These are phyloP conservation scores for Spodoptera litura DNA, from an alignment of 1,140 invertebrate species.

Conservation along the genomic window DNA sequence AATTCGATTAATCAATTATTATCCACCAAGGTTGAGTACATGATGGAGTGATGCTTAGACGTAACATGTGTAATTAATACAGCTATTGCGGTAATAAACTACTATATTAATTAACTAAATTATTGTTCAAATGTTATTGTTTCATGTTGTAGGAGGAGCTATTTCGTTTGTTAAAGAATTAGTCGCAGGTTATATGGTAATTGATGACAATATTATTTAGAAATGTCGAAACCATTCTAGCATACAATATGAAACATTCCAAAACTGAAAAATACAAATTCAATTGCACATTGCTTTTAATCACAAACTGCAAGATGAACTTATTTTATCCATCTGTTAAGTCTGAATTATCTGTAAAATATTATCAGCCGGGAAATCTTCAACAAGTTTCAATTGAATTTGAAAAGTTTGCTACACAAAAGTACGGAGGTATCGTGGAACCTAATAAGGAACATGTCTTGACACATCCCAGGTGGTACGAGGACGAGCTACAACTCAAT, in stretches of 20 bases:
- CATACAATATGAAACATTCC: too few species aligned
- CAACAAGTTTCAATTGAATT: neutral
- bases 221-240: too few species aligned
- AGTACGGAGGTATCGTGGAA: neutral
- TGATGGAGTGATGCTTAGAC: neutral
- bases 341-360: too few species aligned
- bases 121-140: neutral
- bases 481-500: slow-evolving; percentile 6
- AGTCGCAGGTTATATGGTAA: too few species aligned
- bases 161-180: too few species aligned
- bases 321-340: too few species aligned
- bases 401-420: neutral
- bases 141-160: neutral
- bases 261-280: too few species aligned
- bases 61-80: slow-evolving; percentile 10
- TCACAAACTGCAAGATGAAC: too few species aligned
- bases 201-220: too few species aligned
- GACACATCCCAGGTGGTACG: neutral
- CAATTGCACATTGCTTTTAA: too few species aligned
- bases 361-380: neutral
- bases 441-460: slow-evolving; percentile 10
- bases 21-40: neutral
- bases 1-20: slow-evolving; percentile 29
- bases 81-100: neutral
- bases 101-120: too few species aligned